Evolutionary conservation across 2,797 vertebrate species (phyloP).

Genomic region (Synanceia verrucosa): DNA sequence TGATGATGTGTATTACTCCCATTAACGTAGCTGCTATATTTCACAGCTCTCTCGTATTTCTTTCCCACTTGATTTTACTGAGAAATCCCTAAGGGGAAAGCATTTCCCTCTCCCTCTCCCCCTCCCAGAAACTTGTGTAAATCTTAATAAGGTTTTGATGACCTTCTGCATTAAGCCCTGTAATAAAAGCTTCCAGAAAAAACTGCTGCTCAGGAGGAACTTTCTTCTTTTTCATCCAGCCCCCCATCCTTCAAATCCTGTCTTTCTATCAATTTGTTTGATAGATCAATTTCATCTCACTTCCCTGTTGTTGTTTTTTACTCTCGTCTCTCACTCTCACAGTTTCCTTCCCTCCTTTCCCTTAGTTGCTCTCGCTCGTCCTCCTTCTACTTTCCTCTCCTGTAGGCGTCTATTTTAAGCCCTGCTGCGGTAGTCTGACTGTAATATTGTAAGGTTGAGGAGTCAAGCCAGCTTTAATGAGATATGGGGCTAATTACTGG

Average conservation of each 20-base stretch:
- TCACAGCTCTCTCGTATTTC: conserved; percentile 24
- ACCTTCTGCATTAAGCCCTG: conserved; percentile 69
- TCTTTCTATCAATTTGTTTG: conserved; percentile 25
- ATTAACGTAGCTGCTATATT: conserved; percentile 50
- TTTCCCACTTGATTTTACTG: conserved; percentile 23
- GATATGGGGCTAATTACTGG: conserved; percentile 89
- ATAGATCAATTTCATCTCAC: conserved; percentile 37
- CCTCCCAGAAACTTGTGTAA: conserved; percentile 67
- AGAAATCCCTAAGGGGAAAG: conserved; percentile 35
- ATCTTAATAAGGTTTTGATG: conserved; percentile 78
- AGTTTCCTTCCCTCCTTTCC: conserved; percentile 19
- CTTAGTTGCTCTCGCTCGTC: conserved; percentile 24
- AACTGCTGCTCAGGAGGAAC: conserved; percentile 21
- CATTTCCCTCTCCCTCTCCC: conserved; percentile 13
- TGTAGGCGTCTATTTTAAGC: conserved; percentile 74
- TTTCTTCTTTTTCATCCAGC: conserved; percentile 12
- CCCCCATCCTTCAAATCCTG: conserved; percentile 7
- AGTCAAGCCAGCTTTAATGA: conserved; percentile 87
- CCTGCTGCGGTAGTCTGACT: conserved; percentile 65
- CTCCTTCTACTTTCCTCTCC: conserved; percentile 37
- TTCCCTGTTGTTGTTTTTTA: not conserved
- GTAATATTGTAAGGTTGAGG: conserved; percentile 80
- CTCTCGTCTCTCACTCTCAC: conserved; percentile 18
- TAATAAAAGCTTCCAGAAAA: conserved; percentile 70
- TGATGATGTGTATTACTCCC: conserved; percentile 42